phyloP scores from a whole-genome alignment of 2,888 invertebrate species.

The Conchocele bisecta region DNA sequence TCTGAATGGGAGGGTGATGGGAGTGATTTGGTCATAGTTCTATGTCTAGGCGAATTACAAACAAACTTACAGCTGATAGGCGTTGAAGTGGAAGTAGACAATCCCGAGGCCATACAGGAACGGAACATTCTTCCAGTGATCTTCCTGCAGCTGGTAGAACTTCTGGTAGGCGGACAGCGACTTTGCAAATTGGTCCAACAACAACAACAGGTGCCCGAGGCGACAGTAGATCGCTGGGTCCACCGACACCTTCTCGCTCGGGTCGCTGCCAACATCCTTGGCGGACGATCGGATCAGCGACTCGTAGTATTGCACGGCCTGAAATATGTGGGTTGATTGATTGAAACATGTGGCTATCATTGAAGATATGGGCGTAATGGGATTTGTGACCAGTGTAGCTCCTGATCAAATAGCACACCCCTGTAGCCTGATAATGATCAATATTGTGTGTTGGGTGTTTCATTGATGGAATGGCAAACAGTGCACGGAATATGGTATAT shows the following conservation, averaged over 20 bases:
- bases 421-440: no score
- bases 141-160: constrained; percentile 76
- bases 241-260: constrained; percentile 46
- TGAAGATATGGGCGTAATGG: no score
- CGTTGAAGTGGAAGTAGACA: constrained; percentile 98
- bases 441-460: no score
- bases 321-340: no score
- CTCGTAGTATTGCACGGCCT: constrained; percentile 76
- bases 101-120: constrained; percentile 97
- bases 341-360: no score
- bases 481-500: no score
- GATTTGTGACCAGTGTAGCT: no score
- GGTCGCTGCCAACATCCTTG: constrained; percentile 47
- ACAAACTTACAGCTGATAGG: constrained; percentile 98
- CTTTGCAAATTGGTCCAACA: constrained; percentile 96
- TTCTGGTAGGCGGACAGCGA: constrained; percentile 99
- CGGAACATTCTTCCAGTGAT: constrained; percentile 87
- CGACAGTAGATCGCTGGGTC: constrained; percentile 94
- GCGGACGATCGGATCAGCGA: constrained; percentile 87
- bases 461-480: no score
- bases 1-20: constrained; percentile 2
- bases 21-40: no score
- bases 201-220: constrained; percentile 96
- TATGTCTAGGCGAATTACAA: not conserved
- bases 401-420: no score